Base-by-base conservation (phyloP, 1,140 invertebrate genomes). In the Pogonognathellus flavescens region DNA sequence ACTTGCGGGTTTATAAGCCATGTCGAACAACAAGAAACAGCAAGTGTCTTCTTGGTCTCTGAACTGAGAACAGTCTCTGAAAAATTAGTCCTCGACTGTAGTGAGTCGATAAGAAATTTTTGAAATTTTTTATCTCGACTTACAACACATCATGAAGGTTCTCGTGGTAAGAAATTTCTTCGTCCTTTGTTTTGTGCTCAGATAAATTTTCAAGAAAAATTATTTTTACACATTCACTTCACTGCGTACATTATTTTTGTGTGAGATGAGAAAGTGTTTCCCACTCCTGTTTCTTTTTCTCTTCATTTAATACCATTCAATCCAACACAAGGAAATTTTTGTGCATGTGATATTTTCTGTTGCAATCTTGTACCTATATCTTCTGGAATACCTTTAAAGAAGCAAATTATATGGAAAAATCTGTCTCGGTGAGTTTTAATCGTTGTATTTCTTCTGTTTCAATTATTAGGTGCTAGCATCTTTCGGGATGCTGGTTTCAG, bases 381-480 rank as follows among this genome's bases (percentile, higher is more conserved):
- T 41, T 41, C 2, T 41, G 31, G 31, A 41, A 41, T 41, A 41
- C 31, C 31, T 6, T 41, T 41, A 41, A 41, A 41, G 31, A 41
- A 41, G 31, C 31, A 41, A 20, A 16, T 49, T 7, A n/a, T 49
- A 25, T 49, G 70, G 70, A 76, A 20, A 9, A 18, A 18, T 41
- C 31, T 41, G 18, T 76, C 18, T 16, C 14, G 22, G 11, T 7
- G 66, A 16, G 49, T 76, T 49, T 76, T 76, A 76, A 76, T 76
- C 18, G 1, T 10, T 57, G n/a, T n/a, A n/a, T 80, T 59, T 85
- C 22, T 41, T 80, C 16, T 83, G 20, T 70, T 86, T 82, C 9
- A 55, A 31, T 83, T 66, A 89, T 11, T 89, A 93, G 93, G 91
- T 93, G 86, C 90, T 92, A 89, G 90, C 92, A 87, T 90, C 90